Conservation (phyloP, 2,888 invertebrate species). For the Zygothrica quintamaculata region DNA sequence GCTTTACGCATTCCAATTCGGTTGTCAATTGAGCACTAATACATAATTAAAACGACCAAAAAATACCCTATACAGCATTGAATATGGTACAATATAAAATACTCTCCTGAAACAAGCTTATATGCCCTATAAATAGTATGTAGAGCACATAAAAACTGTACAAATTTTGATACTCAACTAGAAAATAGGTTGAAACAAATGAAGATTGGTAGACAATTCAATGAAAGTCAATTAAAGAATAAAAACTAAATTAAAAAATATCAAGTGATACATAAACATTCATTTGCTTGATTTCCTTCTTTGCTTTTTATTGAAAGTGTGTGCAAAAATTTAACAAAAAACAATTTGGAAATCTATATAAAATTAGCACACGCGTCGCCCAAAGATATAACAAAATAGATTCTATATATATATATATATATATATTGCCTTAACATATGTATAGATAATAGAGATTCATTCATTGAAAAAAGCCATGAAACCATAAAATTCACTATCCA, state of each 20-base stretch:
- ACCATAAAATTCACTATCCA: slow-evolving; percentile 41
- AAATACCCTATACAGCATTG: no score
- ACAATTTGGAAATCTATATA: slow-evolving; percentile 51
- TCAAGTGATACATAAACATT: slow-evolving; percentile 25
- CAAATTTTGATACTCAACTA: slow-evolving; percentile 8
- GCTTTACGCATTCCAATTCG: slow-evolving; percentile 10
- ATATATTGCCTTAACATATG: slow-evolving; percentile 3
- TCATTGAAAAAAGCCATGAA: slow-evolving; percentile 24
- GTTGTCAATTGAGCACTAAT: slow-evolving; percentile 26
- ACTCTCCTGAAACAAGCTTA: neutral
- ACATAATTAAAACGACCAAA: rapidly evolving
- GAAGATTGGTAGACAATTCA: slow-evolving; percentile 67
- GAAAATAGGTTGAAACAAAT: slow-evolving; percentile 34
- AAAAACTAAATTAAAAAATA: slow-evolving; percentile 51
- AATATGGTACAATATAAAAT: slow-evolving; percentile 2
- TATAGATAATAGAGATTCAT: slow-evolving; percentile 11
- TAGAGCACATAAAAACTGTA: neutral
- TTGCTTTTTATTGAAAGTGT: slow-evolving; percentile 57
- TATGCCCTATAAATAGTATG: neutral
- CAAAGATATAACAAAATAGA: slow-evolving; percentile 1
- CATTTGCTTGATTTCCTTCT: slow-evolving; percentile 5
- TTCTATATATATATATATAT: slow-evolving; percentile 12
- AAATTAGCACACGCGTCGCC: slow-evolving; percentile 34
- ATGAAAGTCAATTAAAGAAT: slow-evolving; percentile 67
- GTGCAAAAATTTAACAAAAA: slow-evolving; percentile 74